Conservation (phyloP, 2,113 vertebrate genomes). For the Plestiodon gilberti region DNA sequence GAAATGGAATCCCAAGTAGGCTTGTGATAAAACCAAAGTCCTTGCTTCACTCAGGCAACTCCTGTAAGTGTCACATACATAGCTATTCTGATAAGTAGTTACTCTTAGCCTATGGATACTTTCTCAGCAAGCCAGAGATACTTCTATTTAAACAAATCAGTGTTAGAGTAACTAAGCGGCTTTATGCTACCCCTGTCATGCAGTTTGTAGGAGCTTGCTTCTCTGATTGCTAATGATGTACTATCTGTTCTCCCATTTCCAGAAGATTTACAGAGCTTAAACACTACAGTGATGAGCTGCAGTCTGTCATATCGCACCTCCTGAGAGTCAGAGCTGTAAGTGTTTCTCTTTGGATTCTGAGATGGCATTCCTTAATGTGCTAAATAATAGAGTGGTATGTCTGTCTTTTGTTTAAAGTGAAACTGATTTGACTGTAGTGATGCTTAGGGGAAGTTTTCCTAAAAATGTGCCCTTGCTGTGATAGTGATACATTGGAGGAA, state of each 20-base stretch:
- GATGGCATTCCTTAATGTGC: slow-evolving; percentile 44
- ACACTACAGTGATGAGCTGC: slow-evolving; percentile 92
- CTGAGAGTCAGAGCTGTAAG: slow-evolving; percentile 92
- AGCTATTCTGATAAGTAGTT: neutral
- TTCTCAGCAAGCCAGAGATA: slow-evolving; percentile 51
- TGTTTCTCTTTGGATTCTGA: slow-evolving; percentile 63
- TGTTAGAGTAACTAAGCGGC: slow-evolving; percentile 6
- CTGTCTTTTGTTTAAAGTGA: neutral
- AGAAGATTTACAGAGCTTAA: slow-evolving; percentile 91
- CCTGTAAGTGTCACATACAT: neutral
- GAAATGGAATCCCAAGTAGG: neutral
- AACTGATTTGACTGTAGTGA: neutral
- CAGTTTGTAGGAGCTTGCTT: slow-evolving; percentile 52
- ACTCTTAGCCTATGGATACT: slow-evolving; percentile 18
- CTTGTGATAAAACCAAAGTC: neutral
- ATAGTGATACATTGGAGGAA: neutral
- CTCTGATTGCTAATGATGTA: slow-evolving; percentile 65
- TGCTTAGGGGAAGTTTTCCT: neutral
- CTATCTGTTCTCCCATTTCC: slow-evolving; percentile 67
- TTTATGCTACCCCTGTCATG: slow-evolving; percentile 43
- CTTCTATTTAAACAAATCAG: slow-evolving; percentile 38
- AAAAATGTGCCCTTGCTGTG: neutral
- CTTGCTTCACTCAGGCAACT: neutral
- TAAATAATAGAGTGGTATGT: slow-evolving; percentile 11
- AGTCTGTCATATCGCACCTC: slow-evolving; percentile 91